Evolutionary conservation across 2,888 invertebrate genomes (phyloP).

Genomic region (Cactoblastis cactorum): DNA sequence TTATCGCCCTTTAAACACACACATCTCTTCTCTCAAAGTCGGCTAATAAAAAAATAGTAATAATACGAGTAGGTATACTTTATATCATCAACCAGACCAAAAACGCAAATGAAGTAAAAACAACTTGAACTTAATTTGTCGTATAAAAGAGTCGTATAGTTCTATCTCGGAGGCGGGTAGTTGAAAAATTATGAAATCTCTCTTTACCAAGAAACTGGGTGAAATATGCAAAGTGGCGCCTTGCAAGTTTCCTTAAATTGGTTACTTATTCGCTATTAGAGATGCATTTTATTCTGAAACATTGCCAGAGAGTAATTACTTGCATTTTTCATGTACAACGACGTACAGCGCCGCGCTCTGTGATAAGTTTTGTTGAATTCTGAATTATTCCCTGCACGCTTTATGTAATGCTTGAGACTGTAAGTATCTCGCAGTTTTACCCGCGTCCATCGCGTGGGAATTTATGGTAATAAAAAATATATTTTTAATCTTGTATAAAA

Average conservation of each 20-base stretch:
- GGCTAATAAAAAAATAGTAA: not conserved
- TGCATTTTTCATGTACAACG: not conserved
- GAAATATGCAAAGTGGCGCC: conserved; percentile 6
- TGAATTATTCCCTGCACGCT: not conserved
- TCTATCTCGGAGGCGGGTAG: not conserved
- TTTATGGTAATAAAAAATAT: no score
- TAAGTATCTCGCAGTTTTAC: not conserved
- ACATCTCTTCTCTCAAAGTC: no score
- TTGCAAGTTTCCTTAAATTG: conserved; percentile 3
- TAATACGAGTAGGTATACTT: not conserved
- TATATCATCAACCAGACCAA: not conserved
- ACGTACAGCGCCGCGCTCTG: not conserved
- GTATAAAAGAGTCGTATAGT: not conserved
- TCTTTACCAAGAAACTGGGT: not conserved
- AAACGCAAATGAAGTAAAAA: not conserved
- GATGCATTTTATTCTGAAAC: not conserved
- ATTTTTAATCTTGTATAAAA: no score
- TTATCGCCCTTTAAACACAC: no score
- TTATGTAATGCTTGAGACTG: no score
- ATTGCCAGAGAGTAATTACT: not conserved
- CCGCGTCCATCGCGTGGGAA: no score
- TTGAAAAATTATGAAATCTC: conserved; percentile 8
- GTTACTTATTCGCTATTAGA: conserved; percentile 2
- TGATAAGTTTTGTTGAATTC: not conserved
- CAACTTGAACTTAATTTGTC: not conserved